Base-by-base conservation (phyloP, 2,888 invertebrate species). In the Dryadula phaetusa region DNA sequence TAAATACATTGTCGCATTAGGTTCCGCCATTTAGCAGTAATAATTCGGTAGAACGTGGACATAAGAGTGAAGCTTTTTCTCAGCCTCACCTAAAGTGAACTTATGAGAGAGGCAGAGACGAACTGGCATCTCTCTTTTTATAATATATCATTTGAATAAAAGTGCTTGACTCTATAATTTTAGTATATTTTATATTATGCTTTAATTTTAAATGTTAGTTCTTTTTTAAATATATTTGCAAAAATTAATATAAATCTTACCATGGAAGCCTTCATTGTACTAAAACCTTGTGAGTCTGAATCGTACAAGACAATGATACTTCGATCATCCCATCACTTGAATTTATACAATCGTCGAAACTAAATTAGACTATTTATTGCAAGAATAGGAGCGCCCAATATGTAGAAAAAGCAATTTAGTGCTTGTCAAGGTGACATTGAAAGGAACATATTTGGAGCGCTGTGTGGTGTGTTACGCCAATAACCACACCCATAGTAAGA, bases 351-450 rank as follows among this genome's bases (percentile, higher is more conserved):
- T 75, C 80, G 78, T 82, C 81, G 82, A 85, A 82, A 77, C 87
- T 70, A 82, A 90, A 86, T 86, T 87, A 83, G 87, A 85, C 83
- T 86, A 90, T 87, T 85, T 85, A 88, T 86, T 85, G 80, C 85
- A 83, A 82, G 80, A 86, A 87, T 80, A 80, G 78, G 78, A 82
- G 75, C 75, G 75, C 81, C 78, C 79, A 80, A 83, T 81, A 85
- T 79, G 82, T 80, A 82, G 79, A 85, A 87, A 90, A 90, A 90
- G 88, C 82, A 77, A 91, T 91, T 90, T 90, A 88, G 54, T 71
- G 63, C 84, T 84, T 83, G 84, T 85, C 82, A 80, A 77, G 79
- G 75, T 85, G 85, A 80, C 85, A 86, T 90, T 88, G 83, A 76
- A 72, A 73, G 69, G 72, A 72, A 77, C 87, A 77, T 87, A 86